phyloP scores from a whole-genome alignment of 1,140 invertebrate genomes.

The Panagrolaimus sp. region DNA sequence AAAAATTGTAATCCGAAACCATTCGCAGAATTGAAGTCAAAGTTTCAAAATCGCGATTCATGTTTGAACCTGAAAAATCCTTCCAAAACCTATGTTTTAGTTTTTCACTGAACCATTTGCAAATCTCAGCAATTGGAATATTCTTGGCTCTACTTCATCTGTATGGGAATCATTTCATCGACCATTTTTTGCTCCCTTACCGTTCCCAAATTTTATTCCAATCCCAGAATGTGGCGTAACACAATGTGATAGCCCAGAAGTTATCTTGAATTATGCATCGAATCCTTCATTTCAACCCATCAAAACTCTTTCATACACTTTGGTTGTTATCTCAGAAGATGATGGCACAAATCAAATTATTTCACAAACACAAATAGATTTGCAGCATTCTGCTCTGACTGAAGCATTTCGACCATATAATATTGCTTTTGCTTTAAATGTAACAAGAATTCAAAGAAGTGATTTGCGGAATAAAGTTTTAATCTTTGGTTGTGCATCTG shows the following conservation, averaged over 20 bases:
- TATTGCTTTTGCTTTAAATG: conserved; percentile 45
- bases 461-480: conserved; percentile 35
- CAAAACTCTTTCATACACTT: conserved; percentile 14
- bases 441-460: conserved; percentile 36
- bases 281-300: background rate
- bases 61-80: background rate
- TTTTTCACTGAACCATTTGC: background rate
- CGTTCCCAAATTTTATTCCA: background rate
- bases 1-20: too few relatives aligned
- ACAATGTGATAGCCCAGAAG: conserved; percentile 54
- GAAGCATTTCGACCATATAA: conserved; percentile 52
- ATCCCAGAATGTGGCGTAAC: conserved; percentile 51
- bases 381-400: conserved; percentile 43
- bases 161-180: background rate
- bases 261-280: conserved; percentile 21
- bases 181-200: background rate
- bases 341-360: conserved; percentile 37
- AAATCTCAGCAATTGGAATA: background rate
- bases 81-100: background rate
- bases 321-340: conserved; percentile 4
- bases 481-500: conserved; percentile 43
- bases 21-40: too few relatives aligned
- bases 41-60: too few relatives aligned
- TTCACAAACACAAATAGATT: conserved; percentile 35
- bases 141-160: background rate